Base-by-base conservation (phyloP, 2,113 vertebrate genomes). In the Sphyrna mokarran region DNA sequence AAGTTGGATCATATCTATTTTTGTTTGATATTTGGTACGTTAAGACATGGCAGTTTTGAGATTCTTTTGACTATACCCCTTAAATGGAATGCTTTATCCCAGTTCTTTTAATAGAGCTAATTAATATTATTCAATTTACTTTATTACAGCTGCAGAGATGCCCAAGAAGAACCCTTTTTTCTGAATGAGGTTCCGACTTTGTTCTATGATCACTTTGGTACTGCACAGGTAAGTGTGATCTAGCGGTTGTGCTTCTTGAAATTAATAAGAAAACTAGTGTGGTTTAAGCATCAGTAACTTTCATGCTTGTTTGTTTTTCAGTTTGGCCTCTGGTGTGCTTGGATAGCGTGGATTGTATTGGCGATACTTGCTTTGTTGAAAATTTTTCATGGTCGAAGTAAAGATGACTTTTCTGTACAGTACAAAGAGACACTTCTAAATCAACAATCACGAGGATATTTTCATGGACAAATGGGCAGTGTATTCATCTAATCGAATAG, bases 181-280 rank as follows among this genome's bases (percentile, higher is more conserved):
- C 94, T 72, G 68, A 95, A 33, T 70, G 69, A 13, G 40, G 94
- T 95, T 72, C 40, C 68, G 7, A 70, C 94, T 72, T 54, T 95
- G 94, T 95, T 95, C 69, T 95, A 95, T 76, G 94, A 95, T 72
- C 69, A 95, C 69, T 95, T 95, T 95, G 94, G 94, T n/a, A 95
- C 94, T 72, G 94, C 94, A 48, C 94, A 95, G 94, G 94, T 95
- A 72, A 95, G 26, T 26, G n/a, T 33, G 29, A 69, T 76, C 13
- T 5, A 48, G 40, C 14, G 18, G 26, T 70, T 29, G 8, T 70
- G 43, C 13, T 93, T 33, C 11, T 26, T 70, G 22, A 43, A 43
- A 70, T 13, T 43, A 26, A 23, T 26, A 40, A 68, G 20, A 37
- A n/a, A 66, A 54, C 2, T 48, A 10, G 18, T 87, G 40, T 26